A percentile compares a stretch with the other conserved stretches of the same genome.
Conservation (phyloP, 1,140 invertebrate genomes). For the Brachystomella parvula region DNA sequence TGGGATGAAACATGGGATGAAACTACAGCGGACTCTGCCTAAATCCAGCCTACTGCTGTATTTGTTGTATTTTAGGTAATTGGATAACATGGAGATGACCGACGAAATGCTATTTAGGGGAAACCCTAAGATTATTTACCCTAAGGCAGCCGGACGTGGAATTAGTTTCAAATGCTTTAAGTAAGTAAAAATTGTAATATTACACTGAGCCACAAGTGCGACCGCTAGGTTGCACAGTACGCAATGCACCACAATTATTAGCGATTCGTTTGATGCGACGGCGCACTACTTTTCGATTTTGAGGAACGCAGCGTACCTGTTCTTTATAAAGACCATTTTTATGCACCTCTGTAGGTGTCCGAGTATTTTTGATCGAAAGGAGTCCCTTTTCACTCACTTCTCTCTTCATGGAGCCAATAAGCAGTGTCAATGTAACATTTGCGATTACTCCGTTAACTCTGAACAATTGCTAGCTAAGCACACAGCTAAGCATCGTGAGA, state of each 20-base stretch:
- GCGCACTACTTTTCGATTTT: too few relatives aligned
- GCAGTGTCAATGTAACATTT: neutral
- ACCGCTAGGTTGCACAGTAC: too few relatives aligned
- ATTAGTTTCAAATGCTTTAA: conserved; percentile 7
- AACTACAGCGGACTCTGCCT: too few relatives aligned
- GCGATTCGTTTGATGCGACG: too few relatives aligned
- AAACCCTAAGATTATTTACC: neutral
- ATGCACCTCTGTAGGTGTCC: neutral
- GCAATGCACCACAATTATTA: too few relatives aligned
- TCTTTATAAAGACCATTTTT: too few relatives aligned
- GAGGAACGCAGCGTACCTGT: too few relatives aligned
- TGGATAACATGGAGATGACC: conserved; percentile 41
- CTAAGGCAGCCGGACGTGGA: neutral
- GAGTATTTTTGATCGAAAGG: conserved; percentile 3
- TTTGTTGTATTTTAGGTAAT: too few relatives aligned
- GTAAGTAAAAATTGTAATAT: neutral
- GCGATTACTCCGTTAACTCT: neutral
- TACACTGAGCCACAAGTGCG: too few relatives aligned
- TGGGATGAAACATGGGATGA: too few relatives aligned
- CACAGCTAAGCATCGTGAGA: neutral
- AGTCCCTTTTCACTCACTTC: neutral
- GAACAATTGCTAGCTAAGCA: neutral
- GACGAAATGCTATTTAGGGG: neutral
- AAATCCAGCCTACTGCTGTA: too few relatives aligned
- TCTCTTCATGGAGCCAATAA: neutral